Percentiles rank a stretch among this genome's conserved stretches.
These are phyloP conservation scores for Tragelaphus oryx DNA, from an alignment of 2,797 vertebrate genomes.

Conservation along the genomic window DNA sequence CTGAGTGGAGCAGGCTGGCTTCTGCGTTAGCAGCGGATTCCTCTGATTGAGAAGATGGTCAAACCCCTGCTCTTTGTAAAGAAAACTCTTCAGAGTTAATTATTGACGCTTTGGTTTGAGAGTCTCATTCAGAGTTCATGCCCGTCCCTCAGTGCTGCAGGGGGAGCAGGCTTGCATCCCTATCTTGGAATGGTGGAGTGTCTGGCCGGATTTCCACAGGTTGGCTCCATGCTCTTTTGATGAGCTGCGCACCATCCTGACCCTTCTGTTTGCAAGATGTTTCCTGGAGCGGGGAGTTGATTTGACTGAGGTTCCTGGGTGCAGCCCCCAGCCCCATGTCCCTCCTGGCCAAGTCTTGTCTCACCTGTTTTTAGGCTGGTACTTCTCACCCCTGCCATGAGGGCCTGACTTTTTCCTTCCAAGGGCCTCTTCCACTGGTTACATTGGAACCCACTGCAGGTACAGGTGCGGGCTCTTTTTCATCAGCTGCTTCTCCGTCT, in stretches of 20 bases:
- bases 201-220: neutral
- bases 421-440: neutral
- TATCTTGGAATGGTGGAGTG: neutral
- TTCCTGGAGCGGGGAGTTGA: neutral
- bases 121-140: neutral
- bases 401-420: neutral
- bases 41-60: neutral
- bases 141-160: fast-evolving
- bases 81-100: neutral
- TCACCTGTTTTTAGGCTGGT: neutral
- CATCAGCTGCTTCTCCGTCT: neutral
- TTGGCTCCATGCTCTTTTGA: neutral
- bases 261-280: neutral
- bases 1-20: neutral
- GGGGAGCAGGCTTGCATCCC: neutral
- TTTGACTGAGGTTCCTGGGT: neutral
- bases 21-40: fast-evolving
- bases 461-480: neutral
- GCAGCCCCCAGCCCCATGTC: too few species aligned
- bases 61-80: neutral
- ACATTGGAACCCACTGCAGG: neutral
- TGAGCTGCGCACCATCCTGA: too few species aligned
- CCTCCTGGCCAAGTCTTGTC: neutral
- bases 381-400: neutral
- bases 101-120: fast-evolving